phyloP scores from a whole-genome alignment of 1,140 invertebrate genomes.

The Drosophila triauraria region DNA sequence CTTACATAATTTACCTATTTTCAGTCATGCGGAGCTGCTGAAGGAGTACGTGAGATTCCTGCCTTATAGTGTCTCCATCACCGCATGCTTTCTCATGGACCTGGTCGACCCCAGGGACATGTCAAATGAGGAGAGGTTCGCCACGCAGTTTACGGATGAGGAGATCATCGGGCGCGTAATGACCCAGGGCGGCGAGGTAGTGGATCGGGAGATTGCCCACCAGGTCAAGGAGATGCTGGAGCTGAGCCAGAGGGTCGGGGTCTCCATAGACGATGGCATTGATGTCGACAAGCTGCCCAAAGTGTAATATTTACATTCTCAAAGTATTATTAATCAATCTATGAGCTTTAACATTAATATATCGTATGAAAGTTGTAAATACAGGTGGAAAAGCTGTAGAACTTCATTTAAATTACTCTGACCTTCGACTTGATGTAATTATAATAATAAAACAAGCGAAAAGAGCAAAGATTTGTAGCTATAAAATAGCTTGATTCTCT shows the following conservation, averaged over 20 bases:
- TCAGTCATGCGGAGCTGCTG: conserved; percentile 48
- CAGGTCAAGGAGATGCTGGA: conserved; percentile 74
- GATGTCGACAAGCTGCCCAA: conserved; percentile 22
- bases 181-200: conserved; percentile 56
- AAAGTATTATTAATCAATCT: neutral
- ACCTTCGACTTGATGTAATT: neutral
- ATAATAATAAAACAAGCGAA: neutral
- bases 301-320: neutral
- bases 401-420: neutral
- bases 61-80: conserved; percentile 60
- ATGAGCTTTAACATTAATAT: neutral
- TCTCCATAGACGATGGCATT: conserved; percentile 67
- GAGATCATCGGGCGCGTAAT: conserved; percentile 34
- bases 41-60: conserved; percentile 70
- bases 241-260: conserved; percentile 39
- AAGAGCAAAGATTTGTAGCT: neutral
- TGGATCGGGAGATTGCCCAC: conserved; percentile 67
- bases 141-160: neutral
- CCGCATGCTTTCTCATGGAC: conserved; percentile 47
- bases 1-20: neutral
- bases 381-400: neutral
- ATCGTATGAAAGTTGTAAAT: neutral
- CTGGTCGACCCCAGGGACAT: conserved; percentile 49
- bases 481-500: neutral
- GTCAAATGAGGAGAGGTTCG: conserved; percentile 46